Percentiles rank a stretch among this genome's conserved stretches.
Conservation (phyloP, 2,888 invertebrate species). For the Ctenicera cuprea region DNA sequence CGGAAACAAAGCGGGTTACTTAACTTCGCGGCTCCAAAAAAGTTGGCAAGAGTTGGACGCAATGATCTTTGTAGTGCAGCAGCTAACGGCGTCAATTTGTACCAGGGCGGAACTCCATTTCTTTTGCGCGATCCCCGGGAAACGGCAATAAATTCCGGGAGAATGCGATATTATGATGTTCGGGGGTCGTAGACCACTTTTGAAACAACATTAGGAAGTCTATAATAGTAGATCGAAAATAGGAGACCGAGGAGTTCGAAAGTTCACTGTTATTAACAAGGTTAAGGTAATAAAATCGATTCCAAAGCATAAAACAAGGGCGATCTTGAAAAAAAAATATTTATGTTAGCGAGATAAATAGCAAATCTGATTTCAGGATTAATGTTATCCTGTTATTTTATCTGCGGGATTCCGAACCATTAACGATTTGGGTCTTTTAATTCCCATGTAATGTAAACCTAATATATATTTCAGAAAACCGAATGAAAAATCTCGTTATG, state of each 20-base stretch:
- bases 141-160: slow-evolving; percentile 44
- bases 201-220: slow-evolving; percentile 30
- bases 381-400: slow-evolving; percentile 21
- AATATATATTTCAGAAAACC: no score
- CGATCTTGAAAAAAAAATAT: slow-evolving; percentile 9
- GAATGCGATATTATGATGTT: slow-evolving; percentile 46
- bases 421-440: not conserved
- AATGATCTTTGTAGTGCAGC: slow-evolving; percentile 42
- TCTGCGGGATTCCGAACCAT: slow-evolving; percentile 14
- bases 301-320: not conserved
- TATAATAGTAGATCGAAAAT: slow-evolving; percentile 27
- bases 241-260: slow-evolving; percentile 20
- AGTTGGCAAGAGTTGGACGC: slow-evolving; percentile 38
- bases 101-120: slow-evolving; percentile 49
- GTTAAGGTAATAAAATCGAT: slow-evolving; percentile 32
- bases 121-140: slow-evolving; percentile 35
- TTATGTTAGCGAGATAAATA: not conserved
- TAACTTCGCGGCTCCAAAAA: slow-evolving; percentile 39
- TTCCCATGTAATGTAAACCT: not conserved
- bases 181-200: slow-evolving; percentile 36
- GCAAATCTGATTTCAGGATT: slow-evolving; percentile 16
- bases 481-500: no score
- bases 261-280: slow-evolving; percentile 29
- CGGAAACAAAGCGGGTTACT: slow-evolving; percentile 42
- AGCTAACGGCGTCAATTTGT: slow-evolving; percentile 48